Evolutionary conservation across 2,113 vertebrate genomes (phyloP).

Genomic region (Siniperca knerii): DNA sequence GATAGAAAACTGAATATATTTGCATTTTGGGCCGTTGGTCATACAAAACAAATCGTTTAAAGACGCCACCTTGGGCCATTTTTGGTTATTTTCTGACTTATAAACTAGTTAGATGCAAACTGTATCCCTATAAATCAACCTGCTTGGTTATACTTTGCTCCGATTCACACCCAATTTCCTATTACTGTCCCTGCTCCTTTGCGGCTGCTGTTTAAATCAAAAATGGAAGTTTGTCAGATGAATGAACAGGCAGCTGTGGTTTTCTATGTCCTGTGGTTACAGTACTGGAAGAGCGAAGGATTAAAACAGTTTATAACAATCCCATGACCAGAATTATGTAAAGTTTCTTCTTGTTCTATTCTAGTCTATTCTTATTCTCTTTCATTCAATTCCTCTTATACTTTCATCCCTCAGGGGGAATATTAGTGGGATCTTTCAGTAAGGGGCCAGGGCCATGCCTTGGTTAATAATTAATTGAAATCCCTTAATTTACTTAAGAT

Average conservation of each 20-base stretch:
- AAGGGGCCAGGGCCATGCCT: constrained; percentile 47
- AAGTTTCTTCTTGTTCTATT: constrained; percentile 25
- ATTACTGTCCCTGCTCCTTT: neutral
- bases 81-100: neutral
- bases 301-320: constrained; percentile 13
- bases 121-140: neutral
- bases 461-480: constrained; percentile 79
- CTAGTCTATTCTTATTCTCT: constrained; percentile 21
- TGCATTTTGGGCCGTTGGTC: neutral
- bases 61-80: neutral
- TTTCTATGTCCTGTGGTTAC: neutral
- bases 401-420: constrained; percentile 65
- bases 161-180: neutral
- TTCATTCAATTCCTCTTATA: constrained; percentile 45
- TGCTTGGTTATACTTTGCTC: neutral
- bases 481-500: constrained; percentile 74
- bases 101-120: neutral
- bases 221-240: neutral
- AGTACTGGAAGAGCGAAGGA: neutral
- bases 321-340: neutral
- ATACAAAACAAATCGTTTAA: neutral
- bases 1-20: neutral
- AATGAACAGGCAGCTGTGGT: neutral
- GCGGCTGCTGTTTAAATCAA: constrained; percentile 16
- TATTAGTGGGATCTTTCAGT: constrained; percentile 66